phyloP scores from a whole-genome alignment of 2,113 vertebrate genomes.

The Montifringilla adamsi region DNA sequence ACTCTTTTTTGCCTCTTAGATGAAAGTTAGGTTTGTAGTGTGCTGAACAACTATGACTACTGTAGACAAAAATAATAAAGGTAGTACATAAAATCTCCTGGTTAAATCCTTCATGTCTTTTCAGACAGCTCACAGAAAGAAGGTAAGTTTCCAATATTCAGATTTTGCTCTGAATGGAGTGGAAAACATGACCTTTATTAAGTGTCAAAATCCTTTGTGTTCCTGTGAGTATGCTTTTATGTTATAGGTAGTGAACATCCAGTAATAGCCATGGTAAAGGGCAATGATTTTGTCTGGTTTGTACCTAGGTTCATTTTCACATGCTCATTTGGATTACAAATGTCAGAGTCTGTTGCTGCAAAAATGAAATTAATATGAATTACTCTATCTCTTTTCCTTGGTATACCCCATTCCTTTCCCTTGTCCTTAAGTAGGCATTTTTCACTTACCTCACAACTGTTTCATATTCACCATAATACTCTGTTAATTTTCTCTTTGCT shows the following conservation, averaged over 20 bases:
- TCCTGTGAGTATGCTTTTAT: neutral
- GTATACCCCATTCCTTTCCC: neutral
- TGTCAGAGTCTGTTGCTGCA: neutral
- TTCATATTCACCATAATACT: neutral
- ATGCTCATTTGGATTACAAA: constrained; percentile 43
- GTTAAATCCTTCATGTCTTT: neutral
- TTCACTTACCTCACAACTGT: neutral
- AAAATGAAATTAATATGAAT: constrained; percentile 15
- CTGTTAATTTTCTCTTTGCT: neutral
- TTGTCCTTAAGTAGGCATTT: neutral
- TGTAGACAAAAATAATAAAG: neutral
- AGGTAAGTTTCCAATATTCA: neutral
- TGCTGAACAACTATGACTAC: neutral
- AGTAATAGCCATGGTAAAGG: neutral
- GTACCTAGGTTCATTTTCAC: neutral
- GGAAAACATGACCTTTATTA: constrained; percentile 34
- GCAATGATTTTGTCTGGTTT: constrained; percentile 41
- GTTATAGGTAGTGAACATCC: neutral
- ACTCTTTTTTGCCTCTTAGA: neutral
- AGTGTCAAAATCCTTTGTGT: neutral
- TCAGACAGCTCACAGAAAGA: neutral
- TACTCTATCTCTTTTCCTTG: neutral
- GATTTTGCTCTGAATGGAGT: neutral
- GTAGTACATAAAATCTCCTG: neutral
- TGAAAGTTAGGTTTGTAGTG: neutral